Evolutionary conservation across 2,888 invertebrate species (phyloP), one percentile per base, ranked within the genome.

Genomic region (Cryptophagus acutangulus): DNA sequence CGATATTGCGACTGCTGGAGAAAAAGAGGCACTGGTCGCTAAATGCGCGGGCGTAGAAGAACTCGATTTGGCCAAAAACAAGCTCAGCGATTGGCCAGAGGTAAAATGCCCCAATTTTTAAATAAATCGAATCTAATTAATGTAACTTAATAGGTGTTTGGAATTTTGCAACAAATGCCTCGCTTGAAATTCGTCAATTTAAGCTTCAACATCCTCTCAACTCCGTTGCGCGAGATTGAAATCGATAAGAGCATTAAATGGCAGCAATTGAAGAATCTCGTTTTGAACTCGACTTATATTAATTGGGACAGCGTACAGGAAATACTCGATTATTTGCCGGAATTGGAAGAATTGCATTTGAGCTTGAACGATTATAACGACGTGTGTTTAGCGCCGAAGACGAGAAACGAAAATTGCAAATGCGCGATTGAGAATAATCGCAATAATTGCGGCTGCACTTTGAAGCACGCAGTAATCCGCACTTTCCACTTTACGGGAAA

Each of bases 51-150:
- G 86, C 56, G 93, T 95, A n/a, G 84, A 88, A 55, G 95, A 95
- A 69, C 76, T 95, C 54, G 95, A 96, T 68, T 76, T 96, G 56
- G 92, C 94, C 26, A 89, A 93, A 66, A 96, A 96, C 70, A 85
- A 87, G 65, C 77, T 95, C 14, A 80, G 82, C 45, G 82, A 87
- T 61, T 93, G 94, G 92, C 77, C 80, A 54, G 92, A 95, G 77
- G 89, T 87, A 71, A 69, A 4, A 26, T 13, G n/a, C 26, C 12
- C 26, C 12, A 26, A 26, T 26, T 4, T 26, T n/a, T 6, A 26
- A 26, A 26, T 26, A 26, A 26, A 26, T 26, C 10, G n/a, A n/a
- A n/a, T 26, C 9, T 26, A 26, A 26, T 26, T 26, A 26, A 12
- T 26, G 4, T 26, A 20, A 8, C 9, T 20, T 20, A 9, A 6